Percentiles rank a stretch among this genome's conserved stretches.
Evolutionary conservation across 2,113 vertebrate genomes (phyloP).

Genomic region (Spheniscus mendiculus): DNA sequence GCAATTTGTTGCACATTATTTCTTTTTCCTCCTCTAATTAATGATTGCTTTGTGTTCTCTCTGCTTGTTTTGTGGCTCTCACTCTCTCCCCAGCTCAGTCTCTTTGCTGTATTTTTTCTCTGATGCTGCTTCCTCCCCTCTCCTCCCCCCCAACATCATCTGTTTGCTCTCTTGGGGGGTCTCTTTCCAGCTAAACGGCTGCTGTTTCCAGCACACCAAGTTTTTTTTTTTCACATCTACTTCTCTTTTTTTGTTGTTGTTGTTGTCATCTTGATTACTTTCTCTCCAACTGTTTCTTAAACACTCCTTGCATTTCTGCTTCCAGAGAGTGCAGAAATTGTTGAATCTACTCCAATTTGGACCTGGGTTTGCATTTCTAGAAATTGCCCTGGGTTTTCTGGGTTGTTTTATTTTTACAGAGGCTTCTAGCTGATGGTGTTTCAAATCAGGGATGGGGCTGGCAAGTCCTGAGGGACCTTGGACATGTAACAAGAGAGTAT

Average conservation of each 20-base stretch:
- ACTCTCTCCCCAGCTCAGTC: background rate
- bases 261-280: slow-evolving; percentile 12
- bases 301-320: background rate
- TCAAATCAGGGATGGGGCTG: background rate
- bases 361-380: background rate
- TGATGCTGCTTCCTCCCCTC: background rate
- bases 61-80: background rate
- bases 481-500: background rate
- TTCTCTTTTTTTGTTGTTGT: background rate
- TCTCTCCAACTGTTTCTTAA: background rate
- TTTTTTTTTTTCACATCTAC: background rate
- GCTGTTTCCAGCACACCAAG: background rate
- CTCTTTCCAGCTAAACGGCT: background rate
- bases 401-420: background rate
- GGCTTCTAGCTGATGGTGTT: background rate
- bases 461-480: background rate
- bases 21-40: slow-evolving; percentile 27
- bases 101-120: background rate
- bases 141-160: background rate
- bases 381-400: background rate
- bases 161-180: background rate
- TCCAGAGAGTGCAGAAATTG: background rate
- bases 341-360: background rate
- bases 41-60: background rate
- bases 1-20: slow-evolving; percentile 24